Conservation (phyloP, 2,888 invertebrate genomes). For the Chrysomela aeneicollis region DNA sequence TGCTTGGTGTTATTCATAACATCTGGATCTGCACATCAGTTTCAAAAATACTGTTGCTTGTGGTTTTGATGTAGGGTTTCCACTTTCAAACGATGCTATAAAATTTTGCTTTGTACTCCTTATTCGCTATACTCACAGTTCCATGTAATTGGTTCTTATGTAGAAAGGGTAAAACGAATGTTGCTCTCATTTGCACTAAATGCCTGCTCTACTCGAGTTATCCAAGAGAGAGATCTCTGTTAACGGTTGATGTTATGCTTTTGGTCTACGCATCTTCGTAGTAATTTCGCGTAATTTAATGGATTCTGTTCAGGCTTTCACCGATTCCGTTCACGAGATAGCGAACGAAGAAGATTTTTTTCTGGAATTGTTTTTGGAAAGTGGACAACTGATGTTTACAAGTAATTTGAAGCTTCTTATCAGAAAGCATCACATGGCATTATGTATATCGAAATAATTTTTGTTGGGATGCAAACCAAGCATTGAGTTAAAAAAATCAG, state of each 20-base stretch:
- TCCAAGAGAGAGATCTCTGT: constrained; percentile 36
- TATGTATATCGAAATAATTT: too few relatives aligned
- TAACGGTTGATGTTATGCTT: constrained; percentile 36
- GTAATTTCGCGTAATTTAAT: constrained; percentile 37
- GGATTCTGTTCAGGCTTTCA: constrained; percentile 21
- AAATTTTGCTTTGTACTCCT: too few relatives aligned
- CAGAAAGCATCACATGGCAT: too few relatives aligned
- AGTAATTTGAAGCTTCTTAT: neutral
- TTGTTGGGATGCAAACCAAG: too few relatives aligned
- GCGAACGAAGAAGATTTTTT: constrained; percentile 23
- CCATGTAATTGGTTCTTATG: neutral
- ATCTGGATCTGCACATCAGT: too few relatives aligned
- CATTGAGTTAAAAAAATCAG: too few relatives aligned
- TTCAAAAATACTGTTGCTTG: too few relatives aligned
- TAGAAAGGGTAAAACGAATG: neutral
- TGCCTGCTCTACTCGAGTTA: constrained; percentile 34
- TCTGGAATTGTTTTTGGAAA: neutral
- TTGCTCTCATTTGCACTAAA: constrained; percentile 19
- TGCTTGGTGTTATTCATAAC: too few relatives aligned
- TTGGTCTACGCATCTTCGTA: constrained; percentile 32
- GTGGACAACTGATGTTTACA: constrained; percentile 4
- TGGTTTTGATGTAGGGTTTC: too few relatives aligned
- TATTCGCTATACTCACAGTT: too few relatives aligned
- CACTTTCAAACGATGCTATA: too few relatives aligned
- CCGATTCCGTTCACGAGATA: constrained; percentile 29